These are phyloP conservation scores for Lordiphosa stackelbergi DNA, from an alignment of 1,140 invertebrate species.

Conservation along the genomic window DNA sequence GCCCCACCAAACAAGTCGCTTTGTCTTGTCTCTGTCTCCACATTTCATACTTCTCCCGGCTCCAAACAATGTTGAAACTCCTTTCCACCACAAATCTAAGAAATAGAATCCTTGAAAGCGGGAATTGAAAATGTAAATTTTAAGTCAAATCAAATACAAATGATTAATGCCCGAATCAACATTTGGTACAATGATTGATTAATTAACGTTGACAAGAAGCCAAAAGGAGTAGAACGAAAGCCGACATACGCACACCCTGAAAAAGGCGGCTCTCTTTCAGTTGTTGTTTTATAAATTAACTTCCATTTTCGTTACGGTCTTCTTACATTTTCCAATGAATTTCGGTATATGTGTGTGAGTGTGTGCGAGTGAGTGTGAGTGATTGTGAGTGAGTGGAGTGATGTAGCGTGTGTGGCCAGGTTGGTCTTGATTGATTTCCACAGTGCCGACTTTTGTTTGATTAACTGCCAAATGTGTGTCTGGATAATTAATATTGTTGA, in stretches of 20 bases:
- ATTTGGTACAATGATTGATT: conserved; percentile 69
- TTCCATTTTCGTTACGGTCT: conserved; percentile 63
- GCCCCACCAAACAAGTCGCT: conserved; percentile 35
- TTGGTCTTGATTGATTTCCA: conserved; percentile 42
- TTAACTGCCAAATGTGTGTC: conserved; percentile 32
- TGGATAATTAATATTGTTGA: conserved; percentile 55
- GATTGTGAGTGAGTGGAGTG: too few species aligned
- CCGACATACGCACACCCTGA: conserved; percentile 45
- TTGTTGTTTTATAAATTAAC: conserved; percentile 72
- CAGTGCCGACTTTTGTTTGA: conserved; percentile 30
- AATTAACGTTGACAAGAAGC: conserved; percentile 66
- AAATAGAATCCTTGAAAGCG: conserved; percentile 27
- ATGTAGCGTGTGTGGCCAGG: conserved; percentile 27
- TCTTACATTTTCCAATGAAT: conserved; percentile 70
- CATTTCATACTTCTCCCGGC: conserved; percentile 7
- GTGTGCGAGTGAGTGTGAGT: background rate
- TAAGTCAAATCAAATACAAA: conserved; percentile 39
- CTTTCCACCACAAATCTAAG: conserved; percentile 28
- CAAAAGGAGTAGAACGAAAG: conserved; percentile 43
- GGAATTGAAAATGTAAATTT: too few species aligned
- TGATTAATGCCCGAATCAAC: conserved; percentile 60
- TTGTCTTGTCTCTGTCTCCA: conserved; percentile 17
- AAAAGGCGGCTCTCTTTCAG: conserved; percentile 24
- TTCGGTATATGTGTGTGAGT: conserved; percentile 30
- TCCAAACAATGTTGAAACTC: conserved; percentile 8